Evolutionary conservation across 2,113 vertebrate species (phyloP).

Genomic region (Dasyornis broadbenti): DNA sequence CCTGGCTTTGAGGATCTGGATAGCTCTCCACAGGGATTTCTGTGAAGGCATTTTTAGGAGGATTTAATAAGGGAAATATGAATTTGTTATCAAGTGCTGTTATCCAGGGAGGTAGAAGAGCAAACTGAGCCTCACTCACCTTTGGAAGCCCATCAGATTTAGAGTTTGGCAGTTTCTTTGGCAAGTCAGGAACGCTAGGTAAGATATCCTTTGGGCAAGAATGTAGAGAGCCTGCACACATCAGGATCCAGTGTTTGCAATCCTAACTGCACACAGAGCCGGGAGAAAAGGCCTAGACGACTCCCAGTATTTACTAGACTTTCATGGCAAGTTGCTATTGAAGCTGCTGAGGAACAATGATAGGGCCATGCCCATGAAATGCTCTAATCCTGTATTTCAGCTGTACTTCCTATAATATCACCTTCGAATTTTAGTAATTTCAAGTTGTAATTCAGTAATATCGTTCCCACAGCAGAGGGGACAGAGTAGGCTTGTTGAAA

Average conservation of each 20-base stretch:
- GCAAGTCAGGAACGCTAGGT: neutral
- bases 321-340: neutral
- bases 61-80: neutral
- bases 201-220: neutral
- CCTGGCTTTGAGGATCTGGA: neutral
- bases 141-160: neutral
- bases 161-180: neutral
- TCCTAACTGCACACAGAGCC: neutral
- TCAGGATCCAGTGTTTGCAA: neutral
- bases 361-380: neutral
- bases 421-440: neutral
- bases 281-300: neutral
- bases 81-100: neutral
- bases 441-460: neutral
- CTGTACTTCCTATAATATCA: neutral
- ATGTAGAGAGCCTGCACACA: neutral
- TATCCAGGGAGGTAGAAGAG: neutral
- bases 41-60: neutral
- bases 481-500: neutral
- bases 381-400: neutral
- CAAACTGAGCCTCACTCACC: neutral
- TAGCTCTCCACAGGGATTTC: neutral
- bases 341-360: neutral
- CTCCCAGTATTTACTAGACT: neutral
- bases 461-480: neutral